Conservation (phyloP, 2,113 vertebrate species). For the Macheiramphus alcinus region DNA sequence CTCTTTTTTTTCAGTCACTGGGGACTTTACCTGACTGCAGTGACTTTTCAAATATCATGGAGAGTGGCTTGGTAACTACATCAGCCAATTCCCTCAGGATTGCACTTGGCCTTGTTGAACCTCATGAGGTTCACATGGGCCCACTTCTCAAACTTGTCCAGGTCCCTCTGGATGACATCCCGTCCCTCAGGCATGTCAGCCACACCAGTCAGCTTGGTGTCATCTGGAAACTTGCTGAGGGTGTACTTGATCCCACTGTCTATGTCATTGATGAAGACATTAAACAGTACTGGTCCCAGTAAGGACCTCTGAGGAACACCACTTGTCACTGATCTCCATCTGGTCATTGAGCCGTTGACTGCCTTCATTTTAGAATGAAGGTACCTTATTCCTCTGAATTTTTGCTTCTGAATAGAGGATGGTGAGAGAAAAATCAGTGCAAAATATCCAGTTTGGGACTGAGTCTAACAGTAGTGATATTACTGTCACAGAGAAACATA, state of each 20-base stretch:
- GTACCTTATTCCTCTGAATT: background rate
- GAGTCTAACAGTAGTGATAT: conserved; percentile 22
- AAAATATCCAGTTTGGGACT: conserved; percentile 23
- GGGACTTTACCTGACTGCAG: too few relatives aligned
- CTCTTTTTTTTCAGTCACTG: too few relatives aligned
- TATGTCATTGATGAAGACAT: background rate
- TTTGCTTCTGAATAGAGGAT: conserved; percentile 10
- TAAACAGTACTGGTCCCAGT: background rate
- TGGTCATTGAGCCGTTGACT: too few relatives aligned
- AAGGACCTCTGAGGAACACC: background rate
- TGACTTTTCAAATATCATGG: too few relatives aligned
- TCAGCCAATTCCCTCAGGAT: too few relatives aligned
- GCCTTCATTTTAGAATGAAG: background rate
- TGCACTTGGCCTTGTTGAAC: too few relatives aligned
- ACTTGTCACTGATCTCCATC: too few relatives aligned
- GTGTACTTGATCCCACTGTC: background rate
- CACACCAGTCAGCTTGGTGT: background rate
- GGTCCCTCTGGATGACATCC: too few relatives aligned
- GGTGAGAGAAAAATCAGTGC: conserved; percentile 6
- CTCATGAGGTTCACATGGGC: too few relatives aligned
- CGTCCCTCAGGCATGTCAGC: accelerated
- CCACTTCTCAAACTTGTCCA: too few relatives aligned
- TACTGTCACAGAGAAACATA: conserved; percentile 55
- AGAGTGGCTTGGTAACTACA: too few relatives aligned
- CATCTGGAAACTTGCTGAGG: background rate